phyloP scores from a whole-genome alignment of 2,888 invertebrate genomes.

The Hydrotaea diabolus region DNA sequence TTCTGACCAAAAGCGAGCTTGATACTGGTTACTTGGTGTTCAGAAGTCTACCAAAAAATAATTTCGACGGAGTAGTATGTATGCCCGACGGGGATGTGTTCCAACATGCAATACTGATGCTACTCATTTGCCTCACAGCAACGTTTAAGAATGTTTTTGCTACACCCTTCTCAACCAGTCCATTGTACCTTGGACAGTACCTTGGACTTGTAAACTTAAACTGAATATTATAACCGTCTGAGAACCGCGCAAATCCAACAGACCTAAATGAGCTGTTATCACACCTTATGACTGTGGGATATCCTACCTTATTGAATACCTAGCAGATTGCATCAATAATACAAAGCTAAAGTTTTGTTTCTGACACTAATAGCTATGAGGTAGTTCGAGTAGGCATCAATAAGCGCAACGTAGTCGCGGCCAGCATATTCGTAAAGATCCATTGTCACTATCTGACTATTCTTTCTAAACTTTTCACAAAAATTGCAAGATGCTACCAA shows the following conservation, averaged over 20 bases:
- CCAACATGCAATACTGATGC: constrained; percentile 10
- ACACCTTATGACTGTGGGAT: constrained; percentile 15
- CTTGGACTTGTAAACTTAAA: constrained; percentile 11
- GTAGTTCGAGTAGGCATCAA: constrained; percentile 51
- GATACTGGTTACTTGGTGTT: background rate
- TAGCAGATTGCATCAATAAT: constrained; percentile 1
- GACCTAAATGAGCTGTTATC: constrained; percentile 29
- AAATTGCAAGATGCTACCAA: constrained; percentile 43
- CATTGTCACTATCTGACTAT: constrained; percentile 35
- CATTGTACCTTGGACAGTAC: background rate
- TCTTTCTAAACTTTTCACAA: constrained; percentile 62
- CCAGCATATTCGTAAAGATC: constrained; percentile 54
- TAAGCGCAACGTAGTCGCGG: constrained; percentile 7
- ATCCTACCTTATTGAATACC: constrained; percentile 33
- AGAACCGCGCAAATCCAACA: background rate
- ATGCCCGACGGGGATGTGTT: background rate
- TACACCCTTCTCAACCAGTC: too few relatives aligned
- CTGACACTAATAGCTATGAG: background rate
- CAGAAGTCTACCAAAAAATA: background rate
- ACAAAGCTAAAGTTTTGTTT: constrained; percentile 38
- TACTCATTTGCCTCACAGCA: background rate
- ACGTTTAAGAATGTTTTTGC: background rate
- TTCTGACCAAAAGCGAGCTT: background rate
- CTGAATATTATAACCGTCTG: background rate
- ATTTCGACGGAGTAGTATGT: background rate